These are phyloP conservation scores for Plecotus auritus DNA, from an alignment of 2,113 vertebrate genomes.

Conservation along the genomic window DNA sequence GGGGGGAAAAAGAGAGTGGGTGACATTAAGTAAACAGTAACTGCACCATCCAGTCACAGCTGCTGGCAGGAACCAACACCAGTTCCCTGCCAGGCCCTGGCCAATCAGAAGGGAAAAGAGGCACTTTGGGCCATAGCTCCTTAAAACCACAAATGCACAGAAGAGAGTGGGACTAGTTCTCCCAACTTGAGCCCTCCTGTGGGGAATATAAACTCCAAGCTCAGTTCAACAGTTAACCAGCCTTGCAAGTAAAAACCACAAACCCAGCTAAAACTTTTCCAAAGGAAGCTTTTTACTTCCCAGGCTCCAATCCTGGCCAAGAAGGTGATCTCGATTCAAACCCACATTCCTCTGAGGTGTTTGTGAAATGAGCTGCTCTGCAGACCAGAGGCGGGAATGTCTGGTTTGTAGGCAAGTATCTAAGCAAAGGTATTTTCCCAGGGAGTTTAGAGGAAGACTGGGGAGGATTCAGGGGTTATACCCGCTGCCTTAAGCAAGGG, in stretches of 20 bases:
- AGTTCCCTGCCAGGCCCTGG: not conserved
- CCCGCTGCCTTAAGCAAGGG: not conserved
- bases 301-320: not conserved
- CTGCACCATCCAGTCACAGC: not conserved
- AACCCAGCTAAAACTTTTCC: conserved; percentile 1
- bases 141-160: conserved; percentile 9
- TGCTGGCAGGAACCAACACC: not conserved
- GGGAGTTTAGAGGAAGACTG: not conserved
- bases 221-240: not conserved
- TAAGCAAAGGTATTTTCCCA: not conserved
- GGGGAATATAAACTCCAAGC: not conserved
- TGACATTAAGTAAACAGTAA: conserved; percentile 27
- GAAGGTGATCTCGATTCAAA: not conserved
- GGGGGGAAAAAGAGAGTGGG: not conserved
- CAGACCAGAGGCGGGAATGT: not conserved
- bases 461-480: not conserved
- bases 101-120: not conserved
- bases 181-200: not conserved
- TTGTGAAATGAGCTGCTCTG: not conserved
- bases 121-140: not conserved
- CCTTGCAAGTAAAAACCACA: not conserved
- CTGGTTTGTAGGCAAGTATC: not conserved
- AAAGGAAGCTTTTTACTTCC: not conserved
- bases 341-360: not conserved
- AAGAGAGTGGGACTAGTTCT: not conserved